phyloP scores from a whole-genome alignment of 2,888 invertebrate genomes.

The Synanthedon myopaeformis region DNA sequence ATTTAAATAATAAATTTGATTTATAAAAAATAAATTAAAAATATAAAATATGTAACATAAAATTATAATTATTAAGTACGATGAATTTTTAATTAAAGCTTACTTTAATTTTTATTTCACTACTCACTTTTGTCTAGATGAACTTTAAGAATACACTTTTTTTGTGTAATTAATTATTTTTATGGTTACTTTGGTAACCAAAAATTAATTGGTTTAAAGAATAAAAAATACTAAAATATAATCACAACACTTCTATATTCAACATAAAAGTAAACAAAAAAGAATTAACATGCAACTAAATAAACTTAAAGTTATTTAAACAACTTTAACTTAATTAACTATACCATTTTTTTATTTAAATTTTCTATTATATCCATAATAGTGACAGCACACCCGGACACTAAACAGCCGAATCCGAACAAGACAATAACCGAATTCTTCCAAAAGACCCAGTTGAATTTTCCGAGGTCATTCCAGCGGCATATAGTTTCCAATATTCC shows the following conservation, averaged over 20 bases:
- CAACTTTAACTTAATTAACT: slow-evolving; percentile 3
- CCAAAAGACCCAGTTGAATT: slow-evolving; percentile 74
- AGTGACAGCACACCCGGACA: slow-evolving; percentile 70
- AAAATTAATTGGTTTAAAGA: too few species aligned
- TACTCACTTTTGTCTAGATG: too few species aligned
- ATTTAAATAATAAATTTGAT: too few species aligned
- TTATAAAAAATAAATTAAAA: too few species aligned
- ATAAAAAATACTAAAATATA: background rate
- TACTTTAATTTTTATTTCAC: too few species aligned
- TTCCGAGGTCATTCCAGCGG: slow-evolving; percentile 76
- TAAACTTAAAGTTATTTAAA: slow-evolving; percentile 6
- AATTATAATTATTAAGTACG: too few species aligned
- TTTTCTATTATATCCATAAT: slow-evolving; percentile 40
- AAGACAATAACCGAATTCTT: slow-evolving; percentile 74
- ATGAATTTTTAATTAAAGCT: too few species aligned
- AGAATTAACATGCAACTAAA: slow-evolving; percentile 1
- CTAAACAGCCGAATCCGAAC: slow-evolving; percentile 73
- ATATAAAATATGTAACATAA: too few species aligned
- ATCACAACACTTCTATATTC: background rate
- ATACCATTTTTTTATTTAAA: slow-evolving; percentile 56
- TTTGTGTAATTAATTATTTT: too few species aligned
- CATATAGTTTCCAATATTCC: slow-evolving; percentile 79
- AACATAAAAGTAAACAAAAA: background rate
- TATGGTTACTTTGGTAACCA: too few species aligned
- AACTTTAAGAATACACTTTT: too few species aligned